phyloP scores from a whole-genome alignment of 2,888 invertebrate species.

The Lasioglossum leucozonium region DNA sequence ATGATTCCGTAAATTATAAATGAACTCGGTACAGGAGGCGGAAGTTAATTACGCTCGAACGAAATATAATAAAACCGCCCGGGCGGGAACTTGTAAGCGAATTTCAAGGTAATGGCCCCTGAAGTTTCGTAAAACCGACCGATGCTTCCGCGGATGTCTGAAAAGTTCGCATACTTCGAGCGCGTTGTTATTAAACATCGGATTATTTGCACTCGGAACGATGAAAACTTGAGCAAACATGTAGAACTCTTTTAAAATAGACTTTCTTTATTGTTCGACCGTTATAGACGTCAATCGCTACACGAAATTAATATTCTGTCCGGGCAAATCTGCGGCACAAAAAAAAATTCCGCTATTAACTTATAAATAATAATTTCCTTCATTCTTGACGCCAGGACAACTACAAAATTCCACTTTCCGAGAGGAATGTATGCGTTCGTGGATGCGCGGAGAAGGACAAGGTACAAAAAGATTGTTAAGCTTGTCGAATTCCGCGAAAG shows the following conservation, averaged over 20 bases:
- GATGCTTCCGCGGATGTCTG: not conserved
- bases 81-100: not conserved
- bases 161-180: not conserved
- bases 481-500: not conserved
- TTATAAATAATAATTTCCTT: no score
- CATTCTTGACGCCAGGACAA: no score
- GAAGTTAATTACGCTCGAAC: conserved; percentile 2
- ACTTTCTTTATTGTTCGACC: not conserved
- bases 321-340: no score
- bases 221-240: not conserved
- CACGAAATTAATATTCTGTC: not conserved
- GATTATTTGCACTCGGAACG: not conserved
- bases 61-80: not conserved
- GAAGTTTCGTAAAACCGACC: not conserved
- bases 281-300: not conserved
- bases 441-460: no score
- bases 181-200: not conserved
- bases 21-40: not conserved
- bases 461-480: no score
- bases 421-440: no score
- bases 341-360: no score
- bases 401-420: no score
- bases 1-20: not conserved
- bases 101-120: not conserved
- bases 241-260: not conserved